These are phyloP conservation scores for Corythornis cristatus DNA, from an alignment of 2,113 vertebrate species.

Conservation along the genomic window DNA sequence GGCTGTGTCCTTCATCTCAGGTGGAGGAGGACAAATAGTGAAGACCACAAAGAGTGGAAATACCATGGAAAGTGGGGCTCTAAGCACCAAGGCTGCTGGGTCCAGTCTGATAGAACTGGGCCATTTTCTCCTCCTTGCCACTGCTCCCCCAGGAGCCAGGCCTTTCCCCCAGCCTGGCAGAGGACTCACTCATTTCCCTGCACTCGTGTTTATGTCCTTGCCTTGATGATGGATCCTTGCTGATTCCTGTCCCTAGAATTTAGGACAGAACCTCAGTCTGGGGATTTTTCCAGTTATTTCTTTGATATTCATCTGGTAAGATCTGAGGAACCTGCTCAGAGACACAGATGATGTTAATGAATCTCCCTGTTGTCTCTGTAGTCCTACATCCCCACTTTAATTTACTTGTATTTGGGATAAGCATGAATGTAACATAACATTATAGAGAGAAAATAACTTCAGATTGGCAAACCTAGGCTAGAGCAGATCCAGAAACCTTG, in stretches of 20 bases:
- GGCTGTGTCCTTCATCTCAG: background rate
- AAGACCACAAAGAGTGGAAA: background rate
- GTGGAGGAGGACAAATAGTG: background rate
- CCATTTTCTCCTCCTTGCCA: background rate
- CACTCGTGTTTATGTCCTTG: background rate
- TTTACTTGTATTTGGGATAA: background rate
- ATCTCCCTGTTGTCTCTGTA: background rate
- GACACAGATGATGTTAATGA: background rate
- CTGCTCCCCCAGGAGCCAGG: background rate
- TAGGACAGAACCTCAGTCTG: background rate
- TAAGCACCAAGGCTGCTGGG: background rate
- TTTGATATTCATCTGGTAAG: background rate
- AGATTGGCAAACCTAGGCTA: background rate
- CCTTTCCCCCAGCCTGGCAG: background rate
- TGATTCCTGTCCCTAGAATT: background rate
- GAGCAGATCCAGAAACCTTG: background rate
- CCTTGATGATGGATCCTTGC: background rate
- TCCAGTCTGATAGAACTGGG: background rate
- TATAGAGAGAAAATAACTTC: background rate
- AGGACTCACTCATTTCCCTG: background rate
- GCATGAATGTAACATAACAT: rapidly evolving
- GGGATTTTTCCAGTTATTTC: background rate
- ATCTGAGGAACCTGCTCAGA: background rate
- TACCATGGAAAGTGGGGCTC: rapidly evolving
- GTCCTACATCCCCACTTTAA: background rate